Evolutionary conservation across 2,797 vertebrate species (phyloP).

Genomic region (Sebastes ruberrimus): DNA sequence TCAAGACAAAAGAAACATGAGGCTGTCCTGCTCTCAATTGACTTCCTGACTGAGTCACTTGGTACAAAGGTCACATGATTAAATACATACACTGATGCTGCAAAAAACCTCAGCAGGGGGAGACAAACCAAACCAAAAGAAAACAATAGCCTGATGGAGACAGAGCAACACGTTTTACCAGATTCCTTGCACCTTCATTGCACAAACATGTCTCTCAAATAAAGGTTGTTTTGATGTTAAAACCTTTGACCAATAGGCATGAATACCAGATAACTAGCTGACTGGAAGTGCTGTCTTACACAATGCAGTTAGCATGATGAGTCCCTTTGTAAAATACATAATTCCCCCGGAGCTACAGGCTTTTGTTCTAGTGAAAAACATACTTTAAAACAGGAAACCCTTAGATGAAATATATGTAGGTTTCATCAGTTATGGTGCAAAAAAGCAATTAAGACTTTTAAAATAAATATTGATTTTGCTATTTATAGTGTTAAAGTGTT

Average conservation of each 20-base stretch:
- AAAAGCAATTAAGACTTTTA: neutral
- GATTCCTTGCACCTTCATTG: neutral
- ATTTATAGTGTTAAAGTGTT: neutral
- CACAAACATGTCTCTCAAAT: neutral
- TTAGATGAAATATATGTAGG: neutral
- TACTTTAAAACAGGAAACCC: neutral
- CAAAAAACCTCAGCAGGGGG: no score
- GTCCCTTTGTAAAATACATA: no score
- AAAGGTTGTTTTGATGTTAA: neutral
- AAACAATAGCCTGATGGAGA: no score
- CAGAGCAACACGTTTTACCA: neutral
- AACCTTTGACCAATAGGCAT: neutral
- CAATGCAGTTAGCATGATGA: neutral
- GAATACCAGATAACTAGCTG: neutral
- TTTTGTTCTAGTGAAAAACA: neutral
- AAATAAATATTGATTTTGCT: neutral
- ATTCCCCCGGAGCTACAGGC: neutral
- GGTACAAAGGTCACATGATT: no score
- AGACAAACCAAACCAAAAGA: no score
- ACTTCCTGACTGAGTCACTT: no score
- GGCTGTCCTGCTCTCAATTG: no score
- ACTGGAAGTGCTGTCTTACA: neutral
- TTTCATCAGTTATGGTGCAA: neutral
- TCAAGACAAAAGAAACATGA: no score
- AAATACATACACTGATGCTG: no score